Percentiles rank a stretch among this genome's conserved stretches.
Evolutionary conservation across 2,888 invertebrate species (phyloP).

Genomic region (Hymenopus coronatus): DNA sequence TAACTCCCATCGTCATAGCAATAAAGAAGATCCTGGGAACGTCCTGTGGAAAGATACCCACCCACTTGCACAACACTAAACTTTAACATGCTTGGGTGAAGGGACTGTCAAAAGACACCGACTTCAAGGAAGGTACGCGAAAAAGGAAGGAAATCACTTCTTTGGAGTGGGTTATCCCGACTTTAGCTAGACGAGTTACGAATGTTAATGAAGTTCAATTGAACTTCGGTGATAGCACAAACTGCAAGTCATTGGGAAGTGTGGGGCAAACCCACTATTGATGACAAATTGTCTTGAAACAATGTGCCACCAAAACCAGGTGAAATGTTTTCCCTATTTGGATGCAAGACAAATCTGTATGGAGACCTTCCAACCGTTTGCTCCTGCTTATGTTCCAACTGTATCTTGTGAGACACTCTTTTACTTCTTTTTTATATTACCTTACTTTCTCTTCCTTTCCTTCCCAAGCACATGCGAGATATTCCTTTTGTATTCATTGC

Average conservation of each 20-base stretch:
- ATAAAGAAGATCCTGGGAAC: background rate
- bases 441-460: too few relatives aligned
- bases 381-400: too few relatives aligned
- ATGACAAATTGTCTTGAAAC: background rate
- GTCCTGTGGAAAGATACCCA: background rate
- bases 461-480: too few relatives aligned
- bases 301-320: too few relatives aligned
- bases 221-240: background rate
- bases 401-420: too few relatives aligned
- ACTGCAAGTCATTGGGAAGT: background rate
- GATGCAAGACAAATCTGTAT: too few relatives aligned
- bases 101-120: background rate
- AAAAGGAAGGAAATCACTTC: background rate
- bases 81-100: background rate
- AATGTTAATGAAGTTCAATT: background rate
- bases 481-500: too few relatives aligned
- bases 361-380: too few relatives aligned
- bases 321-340: too few relatives aligned
- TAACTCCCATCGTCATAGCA: too few relatives aligned
- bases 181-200: background rate
- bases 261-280: background rate
- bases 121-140: background rate
- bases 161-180: background rate
- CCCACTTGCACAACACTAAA: background rate
- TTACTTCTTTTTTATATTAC: too few relatives aligned